A percentile compares a stretch with the other conserved stretches of the same genome.
Conservation (phyloP, 2,113 vertebrate species). For the Oxygymnocypris stewartii region DNA sequence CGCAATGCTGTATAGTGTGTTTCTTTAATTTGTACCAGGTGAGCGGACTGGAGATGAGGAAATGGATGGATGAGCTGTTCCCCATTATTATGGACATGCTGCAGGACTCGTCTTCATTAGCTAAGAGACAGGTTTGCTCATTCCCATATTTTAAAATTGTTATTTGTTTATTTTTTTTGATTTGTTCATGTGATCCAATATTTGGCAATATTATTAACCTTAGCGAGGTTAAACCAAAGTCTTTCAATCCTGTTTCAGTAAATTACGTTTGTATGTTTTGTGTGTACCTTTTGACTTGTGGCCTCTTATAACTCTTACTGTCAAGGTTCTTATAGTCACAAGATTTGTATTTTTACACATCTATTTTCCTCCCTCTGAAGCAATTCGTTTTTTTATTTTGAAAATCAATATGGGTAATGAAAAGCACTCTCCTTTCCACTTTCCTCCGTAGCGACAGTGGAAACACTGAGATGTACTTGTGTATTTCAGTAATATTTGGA, state of each 20-base stretch:
- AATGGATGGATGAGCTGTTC: constrained; percentile 99
- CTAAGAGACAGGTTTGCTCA: constrained; percentile 79
- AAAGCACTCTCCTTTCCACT: neutral
- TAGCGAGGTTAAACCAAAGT: no score
- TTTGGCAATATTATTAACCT: neutral
- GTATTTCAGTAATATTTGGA: constrained; percentile 11
- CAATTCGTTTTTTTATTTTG: constrained; percentile 5
- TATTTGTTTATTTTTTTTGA: no score
- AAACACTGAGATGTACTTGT: neutral
- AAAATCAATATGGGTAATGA: neutral
- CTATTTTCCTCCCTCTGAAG: neutral
- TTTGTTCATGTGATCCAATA: neutral
- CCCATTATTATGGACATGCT: constrained; percentile 99
- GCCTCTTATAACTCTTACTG: neutral
- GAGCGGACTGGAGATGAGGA: constrained; percentile 98
- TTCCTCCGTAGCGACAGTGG: neutral
- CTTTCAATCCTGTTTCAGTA: neutral
- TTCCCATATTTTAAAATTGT: no score
- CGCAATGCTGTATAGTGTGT: constrained; percentile 32
- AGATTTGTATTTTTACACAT: no score
- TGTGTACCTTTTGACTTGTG: neutral
- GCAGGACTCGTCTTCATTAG: constrained; percentile 95
- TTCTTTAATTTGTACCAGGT: constrained; percentile 74
- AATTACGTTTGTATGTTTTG: neutral
- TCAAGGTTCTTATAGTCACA: neutral